Conservation (phyloP, 2,888 invertebrate species). For the Ectemnius lituratus region DNA sequence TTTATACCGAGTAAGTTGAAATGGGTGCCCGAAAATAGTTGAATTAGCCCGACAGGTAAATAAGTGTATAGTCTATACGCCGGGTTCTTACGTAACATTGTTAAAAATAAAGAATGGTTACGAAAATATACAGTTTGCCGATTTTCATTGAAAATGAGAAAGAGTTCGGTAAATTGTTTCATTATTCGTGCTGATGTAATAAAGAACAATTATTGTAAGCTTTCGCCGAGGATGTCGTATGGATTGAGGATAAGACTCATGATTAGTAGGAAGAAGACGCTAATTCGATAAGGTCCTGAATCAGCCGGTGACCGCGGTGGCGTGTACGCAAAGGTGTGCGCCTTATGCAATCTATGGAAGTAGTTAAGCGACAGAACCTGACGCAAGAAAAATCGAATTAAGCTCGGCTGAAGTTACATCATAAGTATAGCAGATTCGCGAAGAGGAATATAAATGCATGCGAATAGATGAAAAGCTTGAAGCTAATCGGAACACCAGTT, state of each 20-base stretch:
- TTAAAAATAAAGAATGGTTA: constrained; percentile 11
- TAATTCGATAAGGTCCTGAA: constrained; percentile 8
- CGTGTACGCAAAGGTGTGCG: neutral
- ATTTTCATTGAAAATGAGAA: neutral
- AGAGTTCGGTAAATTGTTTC: neutral
- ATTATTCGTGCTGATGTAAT: neutral
- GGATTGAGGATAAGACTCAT: neutral
- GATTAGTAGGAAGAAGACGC: constrained; percentile 1
- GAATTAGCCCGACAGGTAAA: too few species aligned
- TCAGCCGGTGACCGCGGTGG: neutral
- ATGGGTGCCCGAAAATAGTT: too few species aligned
- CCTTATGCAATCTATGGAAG: constrained; percentile 16
- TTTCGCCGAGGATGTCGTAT: neutral
- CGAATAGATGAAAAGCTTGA: too few species aligned
- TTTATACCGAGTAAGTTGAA: too few species aligned
- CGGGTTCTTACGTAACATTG: constrained; percentile 3
- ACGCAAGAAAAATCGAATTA: constrained; percentile 17
- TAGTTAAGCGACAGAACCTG: neutral
- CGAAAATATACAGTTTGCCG: constrained; percentile 6
- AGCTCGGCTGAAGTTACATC: constrained; percentile 20
- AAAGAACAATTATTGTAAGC: neutral
- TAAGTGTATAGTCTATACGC: neutral
- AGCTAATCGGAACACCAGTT: too few species aligned
- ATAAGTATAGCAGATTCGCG: neutral
- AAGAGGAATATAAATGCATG: too few species aligned